Evolutionary conservation across 2,113 vertebrate species (phyloP).

Genomic region (Ceyx cyanopectus): DNA sequence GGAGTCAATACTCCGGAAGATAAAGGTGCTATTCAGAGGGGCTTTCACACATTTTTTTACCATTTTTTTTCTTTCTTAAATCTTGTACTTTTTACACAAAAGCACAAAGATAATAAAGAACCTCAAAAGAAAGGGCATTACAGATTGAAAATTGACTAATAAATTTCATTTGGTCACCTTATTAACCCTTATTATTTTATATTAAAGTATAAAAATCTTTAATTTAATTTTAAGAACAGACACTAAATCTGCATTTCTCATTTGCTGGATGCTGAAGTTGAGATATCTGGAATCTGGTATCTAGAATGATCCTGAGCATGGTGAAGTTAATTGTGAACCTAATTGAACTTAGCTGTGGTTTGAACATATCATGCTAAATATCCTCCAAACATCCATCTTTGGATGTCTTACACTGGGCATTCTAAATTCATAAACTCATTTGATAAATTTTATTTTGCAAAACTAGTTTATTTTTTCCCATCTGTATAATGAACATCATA

Average conservation of each 20-base stretch:
- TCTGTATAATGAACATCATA: neutral
- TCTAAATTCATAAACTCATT: neutral
- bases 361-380: neutral
- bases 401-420: neutral
- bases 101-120: neutral
- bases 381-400: neutral
- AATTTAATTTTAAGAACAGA: neutral
- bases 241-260: neutral
- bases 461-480: neutral
- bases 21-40: neutral
- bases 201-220: neutral
- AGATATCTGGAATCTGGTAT: neutral
- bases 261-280: neutral
- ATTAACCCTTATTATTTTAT: no score
- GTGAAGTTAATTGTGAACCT: neutral
- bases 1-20: neutral
- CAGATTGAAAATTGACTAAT: neutral
- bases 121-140: neutral
- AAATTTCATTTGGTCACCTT: neutral
- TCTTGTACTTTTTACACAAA: neutral
- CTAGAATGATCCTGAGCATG: neutral
- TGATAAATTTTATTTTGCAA: neutral
- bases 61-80: neutral
- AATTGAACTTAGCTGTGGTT: neutral
- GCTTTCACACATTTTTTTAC: neutral